Evolutionary conservation across 2,888 invertebrate genomes (phyloP), one percentile per base, ranked within the genome.

Genomic region (Metacarcinus magister): DNA sequence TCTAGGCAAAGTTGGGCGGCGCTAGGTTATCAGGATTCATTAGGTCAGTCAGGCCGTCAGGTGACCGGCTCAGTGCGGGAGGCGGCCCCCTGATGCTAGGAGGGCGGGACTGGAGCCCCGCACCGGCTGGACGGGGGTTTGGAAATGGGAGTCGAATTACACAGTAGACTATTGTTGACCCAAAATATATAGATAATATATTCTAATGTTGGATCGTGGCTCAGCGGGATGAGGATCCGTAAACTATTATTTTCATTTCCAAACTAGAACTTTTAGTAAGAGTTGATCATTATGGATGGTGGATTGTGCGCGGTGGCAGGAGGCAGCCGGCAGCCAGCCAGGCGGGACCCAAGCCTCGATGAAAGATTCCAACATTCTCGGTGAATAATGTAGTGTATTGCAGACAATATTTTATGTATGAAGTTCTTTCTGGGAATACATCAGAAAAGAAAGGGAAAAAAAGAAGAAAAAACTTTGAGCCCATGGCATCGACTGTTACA

Each of bases 111-210:
- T 91, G 16, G 32, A 32, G 28, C 92, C 92, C 28, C 28, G 48
- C 48, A 23, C 92, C 54, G 48, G 32, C 32, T 46, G 46, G 54
- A 44, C 32, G 91, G 46, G 44, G 0, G 94, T 94, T 94, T 48
- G 89, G 89, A 94, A 94, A 94, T 89, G 48, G 94, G 94, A 94
- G 89, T 94, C 82, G 94, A 94, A 89, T 94, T 94, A 48, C 48
- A 46, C 46, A 89, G 87, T 94, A 28, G 28, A 48, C 19, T 54
- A 92, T 48, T 48, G 48, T 92, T 32, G 54, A 46, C 46, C 19
- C n/a, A 43, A 3, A 32, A 82, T 48, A 46, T 54, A 89, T 48
- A 32, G 94, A 19, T 54, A 89, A 89, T 60, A 43, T 93, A 75
- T 75, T 39, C 93, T 39, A 75, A 54, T 39, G 67, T 67, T 32